These are phyloP conservation scores for Xiphorhynchus elegans DNA, from an alignment of 2,113 vertebrate species.

Conservation along the genomic window DNA sequence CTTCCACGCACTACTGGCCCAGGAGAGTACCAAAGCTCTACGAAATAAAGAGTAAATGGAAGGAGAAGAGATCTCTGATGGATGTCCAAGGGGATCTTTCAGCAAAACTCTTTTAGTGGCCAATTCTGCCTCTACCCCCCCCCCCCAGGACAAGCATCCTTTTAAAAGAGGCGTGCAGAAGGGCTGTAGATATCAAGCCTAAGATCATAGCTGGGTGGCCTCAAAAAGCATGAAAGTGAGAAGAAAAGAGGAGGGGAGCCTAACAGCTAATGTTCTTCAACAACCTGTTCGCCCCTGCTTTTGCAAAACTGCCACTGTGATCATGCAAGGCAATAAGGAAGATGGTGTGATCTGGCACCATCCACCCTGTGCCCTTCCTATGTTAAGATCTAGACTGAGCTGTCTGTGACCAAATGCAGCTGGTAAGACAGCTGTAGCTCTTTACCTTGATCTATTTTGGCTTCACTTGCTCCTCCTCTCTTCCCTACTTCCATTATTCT, in stretches of 20 bases:
- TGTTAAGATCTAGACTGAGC: not conserved
- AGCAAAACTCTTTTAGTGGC: not conserved
- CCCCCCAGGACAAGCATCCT: not conserved
- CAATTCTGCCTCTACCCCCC: not conserved
- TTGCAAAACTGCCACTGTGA: not conserved
- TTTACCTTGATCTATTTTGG: not conserved
- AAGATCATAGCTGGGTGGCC: not conserved
- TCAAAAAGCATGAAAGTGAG: not conserved
- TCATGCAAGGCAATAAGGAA: not conserved
- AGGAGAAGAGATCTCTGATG: not conserved
- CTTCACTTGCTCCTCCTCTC: not conserved
- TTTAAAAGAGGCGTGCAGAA: not conserved
- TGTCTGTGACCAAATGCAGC: not conserved
- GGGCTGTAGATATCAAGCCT: not conserved
- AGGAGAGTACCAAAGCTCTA: not conserved
- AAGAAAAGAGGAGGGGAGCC: not conserved
- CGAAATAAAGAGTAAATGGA: not conserved
- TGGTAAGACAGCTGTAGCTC: conserved; percentile 1
- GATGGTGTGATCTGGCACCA: not conserved
- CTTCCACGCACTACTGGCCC: not conserved
- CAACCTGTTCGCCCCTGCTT: not conserved
- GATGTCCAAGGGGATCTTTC: not conserved
- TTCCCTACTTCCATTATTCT: not conserved
- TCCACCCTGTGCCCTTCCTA: accelerated
- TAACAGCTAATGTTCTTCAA: not conserved